Conservation (phyloP, 1,140 invertebrate genomes). For the Leptinotarsa defecta region DNA sequence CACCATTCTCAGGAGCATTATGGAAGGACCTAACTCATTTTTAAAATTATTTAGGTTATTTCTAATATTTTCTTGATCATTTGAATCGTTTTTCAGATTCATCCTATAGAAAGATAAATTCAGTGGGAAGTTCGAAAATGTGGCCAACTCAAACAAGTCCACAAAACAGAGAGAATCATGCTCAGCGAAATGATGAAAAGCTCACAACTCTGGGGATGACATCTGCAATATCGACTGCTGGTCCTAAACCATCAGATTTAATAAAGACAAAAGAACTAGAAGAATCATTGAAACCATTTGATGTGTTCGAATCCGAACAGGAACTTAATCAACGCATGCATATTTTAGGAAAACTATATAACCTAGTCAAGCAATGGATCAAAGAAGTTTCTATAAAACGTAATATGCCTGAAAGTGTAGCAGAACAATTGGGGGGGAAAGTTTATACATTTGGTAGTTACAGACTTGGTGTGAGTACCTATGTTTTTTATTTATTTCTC, state of each 20-base stretch:
- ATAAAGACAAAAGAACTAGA: slow-evolving; percentile 83
- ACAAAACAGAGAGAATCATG: slow-evolving; percentile 45
- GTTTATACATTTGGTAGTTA: slow-evolving; percentile 99
- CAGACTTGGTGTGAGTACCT: slow-evolving; percentile 72
- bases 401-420: slow-evolving; percentile 85
- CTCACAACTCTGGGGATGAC: slow-evolving; percentile 80
- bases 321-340: slow-evolving; percentile 90
- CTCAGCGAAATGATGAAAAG: slow-evolving; percentile 39
- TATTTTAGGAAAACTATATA: slow-evolving; percentile 83
- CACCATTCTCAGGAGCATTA: neutral
- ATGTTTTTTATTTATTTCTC: neutral
- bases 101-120: no score
- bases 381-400: slow-evolving; percentile 83
- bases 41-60: no score
- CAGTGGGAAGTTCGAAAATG: slow-evolving; percentile 30
- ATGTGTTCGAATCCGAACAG: slow-evolving; percentile 88
- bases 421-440: slow-evolving; percentile 91
- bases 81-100: no score
- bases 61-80: no score
- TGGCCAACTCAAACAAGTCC: slow-evolving; percentile 40
- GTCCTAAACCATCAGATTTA: slow-evolving; percentile 84
- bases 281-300: slow-evolving; percentile 81
- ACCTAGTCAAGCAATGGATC: slow-evolving; percentile 91
- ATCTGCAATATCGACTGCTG: slow-evolving; percentile 87
- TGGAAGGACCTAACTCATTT: neutral